Conservation (phyloP, 2,888 invertebrate genomes). For the Amblyteles armatorius region DNA sequence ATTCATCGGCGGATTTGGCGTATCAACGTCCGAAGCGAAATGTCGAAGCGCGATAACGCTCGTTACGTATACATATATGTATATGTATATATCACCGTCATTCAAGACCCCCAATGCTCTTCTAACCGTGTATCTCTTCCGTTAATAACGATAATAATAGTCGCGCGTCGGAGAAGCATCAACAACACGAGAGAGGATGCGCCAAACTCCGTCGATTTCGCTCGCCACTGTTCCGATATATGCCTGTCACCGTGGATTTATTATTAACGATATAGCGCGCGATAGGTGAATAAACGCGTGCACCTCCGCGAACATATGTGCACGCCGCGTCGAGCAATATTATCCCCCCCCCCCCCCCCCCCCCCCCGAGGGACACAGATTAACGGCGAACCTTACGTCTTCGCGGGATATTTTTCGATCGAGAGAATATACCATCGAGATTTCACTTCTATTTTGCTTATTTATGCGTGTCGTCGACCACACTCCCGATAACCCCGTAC, state of each 20-base stretch:
- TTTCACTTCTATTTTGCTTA: background rate
- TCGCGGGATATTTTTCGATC: too few species aligned
- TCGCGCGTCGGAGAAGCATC: background rate
- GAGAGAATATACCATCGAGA: background rate
- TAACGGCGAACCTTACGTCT: too few species aligned
- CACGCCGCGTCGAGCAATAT: background rate
- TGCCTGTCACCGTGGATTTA: background rate
- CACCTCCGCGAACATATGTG: background rate
- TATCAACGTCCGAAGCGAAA: slow-evolving; percentile 3
- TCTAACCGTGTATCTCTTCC: background rate
- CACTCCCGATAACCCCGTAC: background rate
- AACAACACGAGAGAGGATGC: background rate
- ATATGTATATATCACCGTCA: background rate
- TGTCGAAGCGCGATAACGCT: background rate
- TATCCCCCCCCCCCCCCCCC: background rate
- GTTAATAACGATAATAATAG: background rate
- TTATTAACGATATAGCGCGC: background rate
- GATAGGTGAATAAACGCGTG: background rate
- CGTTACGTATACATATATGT: background rate
- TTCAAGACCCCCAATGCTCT: background rate
- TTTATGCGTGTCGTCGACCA: background rate
- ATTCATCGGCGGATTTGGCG: slow-evolving; percentile 8
- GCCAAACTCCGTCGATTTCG: background rate
- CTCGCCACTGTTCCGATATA: background rate
- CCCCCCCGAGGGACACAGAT: background rate